phyloP scores from a whole-genome alignment of 1,140 invertebrate species.

The Lasaia peninsularis region DNA sequence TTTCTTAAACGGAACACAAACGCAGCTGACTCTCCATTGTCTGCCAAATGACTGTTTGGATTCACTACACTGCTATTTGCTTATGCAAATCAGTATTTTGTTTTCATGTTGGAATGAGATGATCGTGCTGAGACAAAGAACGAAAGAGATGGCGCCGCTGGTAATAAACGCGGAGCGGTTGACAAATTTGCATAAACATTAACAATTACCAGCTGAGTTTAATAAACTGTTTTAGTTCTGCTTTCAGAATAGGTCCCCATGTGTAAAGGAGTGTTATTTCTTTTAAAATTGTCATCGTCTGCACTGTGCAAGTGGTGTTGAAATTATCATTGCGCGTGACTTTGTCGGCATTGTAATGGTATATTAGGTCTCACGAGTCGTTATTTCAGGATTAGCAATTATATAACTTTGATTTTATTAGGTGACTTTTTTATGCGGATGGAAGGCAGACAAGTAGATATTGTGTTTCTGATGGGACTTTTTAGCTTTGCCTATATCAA shows the following conservation, averaged over 20 bases:
- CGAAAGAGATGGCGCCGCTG: conserved; percentile 24
- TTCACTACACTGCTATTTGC: conserved; percentile 69
- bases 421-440: too few relatives aligned
- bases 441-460: too few relatives aligned
- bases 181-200: conserved; percentile 67
- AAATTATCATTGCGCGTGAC: too few relatives aligned
- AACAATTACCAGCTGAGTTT: conserved; percentile 53
- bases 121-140: conserved; percentile 34
- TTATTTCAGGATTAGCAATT: too few relatives aligned
- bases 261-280: background rate
- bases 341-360: too few relatives aligned
- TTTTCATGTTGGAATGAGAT: conserved; percentile 47
- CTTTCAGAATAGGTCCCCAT: conserved; percentile 17
- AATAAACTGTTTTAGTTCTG: conserved; percentile 33
- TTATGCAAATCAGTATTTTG: conserved; percentile 73
- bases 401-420: too few relatives aligned
- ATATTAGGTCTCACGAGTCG: too few relatives aligned
- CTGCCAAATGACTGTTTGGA: conserved; percentile 68
- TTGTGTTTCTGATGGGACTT: too few relatives aligned
- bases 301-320: background rate
- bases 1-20: conserved; percentile 35
- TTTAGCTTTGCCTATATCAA: too few relatives aligned
- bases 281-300: background rate
- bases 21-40: conserved; percentile 64
- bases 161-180: conserved; percentile 38